Percentiles rank a stretch among this genome's conserved stretches.
These are phyloP conservation scores for Ganaspis sp. DNA, from an alignment of 1,140 invertebrate species.

Conservation along the genomic window DNA sequence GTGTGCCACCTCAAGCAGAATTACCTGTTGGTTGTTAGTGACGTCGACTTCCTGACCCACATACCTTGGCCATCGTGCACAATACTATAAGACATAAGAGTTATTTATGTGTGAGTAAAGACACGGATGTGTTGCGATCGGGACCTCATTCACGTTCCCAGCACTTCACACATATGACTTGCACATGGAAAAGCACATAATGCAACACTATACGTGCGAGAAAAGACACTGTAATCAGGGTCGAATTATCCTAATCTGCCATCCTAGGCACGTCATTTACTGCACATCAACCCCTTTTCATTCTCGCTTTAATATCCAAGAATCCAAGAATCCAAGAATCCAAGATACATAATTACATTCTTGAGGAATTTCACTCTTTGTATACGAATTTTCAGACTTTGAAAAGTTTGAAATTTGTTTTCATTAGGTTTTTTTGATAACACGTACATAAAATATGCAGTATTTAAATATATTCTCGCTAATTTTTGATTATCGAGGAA, in stretches of 20 bases:
- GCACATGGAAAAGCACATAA: background rate
- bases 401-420: no score
- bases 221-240: conserved; percentile 1
- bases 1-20: conserved; percentile 61
- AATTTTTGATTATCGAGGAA: no score
- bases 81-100: conserved; percentile 46
- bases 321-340: no score
- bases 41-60: conserved; percentile 70
- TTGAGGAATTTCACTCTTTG: background rate
- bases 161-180: conserved; percentile 16
- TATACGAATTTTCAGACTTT: no score
- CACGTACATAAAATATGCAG: no score
- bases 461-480: no score
- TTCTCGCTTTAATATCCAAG: background rate
- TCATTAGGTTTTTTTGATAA: no score
- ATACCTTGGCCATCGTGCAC: conserved; percentile 64
- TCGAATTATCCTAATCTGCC: conserved; percentile 22
- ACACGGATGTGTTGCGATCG: conserved; percentile 29
- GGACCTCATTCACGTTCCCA: conserved; percentile 37
- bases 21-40: conserved; percentile 62
- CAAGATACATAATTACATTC: conserved; percentile 12
- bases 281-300: conserved; percentile 17
- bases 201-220: conserved; percentile 5
- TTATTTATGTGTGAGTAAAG: conserved; percentile 31
- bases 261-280: conserved; percentile 5